Evolutionary conservation across 2,888 invertebrate genomes (phyloP), one percentile per base, ranked within the genome.

Genomic region (Lepas anatifera): DNA sequence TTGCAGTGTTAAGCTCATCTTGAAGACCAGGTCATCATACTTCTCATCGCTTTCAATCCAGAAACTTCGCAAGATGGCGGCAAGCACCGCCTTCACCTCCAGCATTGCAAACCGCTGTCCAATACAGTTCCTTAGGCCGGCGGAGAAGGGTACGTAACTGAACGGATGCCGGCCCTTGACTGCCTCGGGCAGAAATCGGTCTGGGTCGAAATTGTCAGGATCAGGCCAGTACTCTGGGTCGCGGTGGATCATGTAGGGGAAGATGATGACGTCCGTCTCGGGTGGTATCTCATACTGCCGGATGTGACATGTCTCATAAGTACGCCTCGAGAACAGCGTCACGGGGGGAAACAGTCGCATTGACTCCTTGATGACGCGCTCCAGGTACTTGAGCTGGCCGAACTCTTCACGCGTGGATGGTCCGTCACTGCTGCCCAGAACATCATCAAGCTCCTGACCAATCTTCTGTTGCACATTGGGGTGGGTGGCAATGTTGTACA

Each of bases 401-500:
- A 72, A 72, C 69, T 67, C 69, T n/a, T 41, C 69, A 25, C 69
- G 63, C 37, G 69, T 71, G 11, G 25, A 29, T 29, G 52, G 29
- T 11, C 16, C 16, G 29, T 29, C 52, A 11, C 29, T 16, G 0
- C 80, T 80, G 73, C 81, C 80, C 75, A 83, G 81, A 41, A 84
- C 77, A 7, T 72, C 71, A 58, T 81, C 80, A 69, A 84, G 66
- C 76, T 84, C 84, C 25, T 80, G 78, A 35, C 83, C 80, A 1
- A 83, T 78, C 74, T 81, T 81, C 75, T 78, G 75, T 81, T 95
- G 94, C 63, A 94, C 86, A 16, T 90, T 84, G 52, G 88, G 89
- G 77, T 94, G 86, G 52, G 88, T 84, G 6, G 91, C 94, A 77
- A 95, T 85, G 76, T 93, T 83, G 74, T 89, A 89, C 10, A 93